Percentiles rank a stretch among this genome's conserved stretches.
Conservation (phyloP, 2,888 invertebrate species). For the Heliconius charithonia region DNA sequence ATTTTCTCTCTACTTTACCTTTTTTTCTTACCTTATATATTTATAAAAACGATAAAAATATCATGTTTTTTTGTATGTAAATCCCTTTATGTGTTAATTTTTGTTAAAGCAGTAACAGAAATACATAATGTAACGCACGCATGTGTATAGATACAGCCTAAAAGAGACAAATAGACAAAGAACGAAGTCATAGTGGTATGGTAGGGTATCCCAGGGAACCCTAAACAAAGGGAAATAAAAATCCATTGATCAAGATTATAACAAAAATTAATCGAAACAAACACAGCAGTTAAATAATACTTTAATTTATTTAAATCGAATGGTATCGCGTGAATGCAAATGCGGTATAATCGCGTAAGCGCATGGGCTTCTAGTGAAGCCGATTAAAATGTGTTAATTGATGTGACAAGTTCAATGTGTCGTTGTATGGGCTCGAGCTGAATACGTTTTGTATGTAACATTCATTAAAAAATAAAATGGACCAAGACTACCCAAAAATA, state of each 20-base stretch:
- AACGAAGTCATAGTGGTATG: neutral
- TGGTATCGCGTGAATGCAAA: slow-evolving; percentile 30
- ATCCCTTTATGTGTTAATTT: too few species aligned
- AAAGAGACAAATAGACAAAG: neutral
- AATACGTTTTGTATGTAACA: neutral
- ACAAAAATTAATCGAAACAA: neutral
- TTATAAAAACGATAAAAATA: too few species aligned
- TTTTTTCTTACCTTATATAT: too few species aligned
- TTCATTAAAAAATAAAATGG: neutral
- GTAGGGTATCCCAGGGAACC: too few species aligned
- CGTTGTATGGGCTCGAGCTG: slow-evolving; percentile 36
- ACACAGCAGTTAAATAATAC: neutral
- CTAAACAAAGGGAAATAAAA: neutral
- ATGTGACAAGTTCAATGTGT: slow-evolving; percentile 36
- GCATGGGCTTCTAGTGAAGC: slow-evolving; percentile 37
- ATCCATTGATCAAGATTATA: neutral
- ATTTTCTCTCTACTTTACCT: too few species aligned
- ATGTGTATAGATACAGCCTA: too few species aligned
- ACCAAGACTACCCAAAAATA: neutral
- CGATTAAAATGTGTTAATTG: slow-evolving; percentile 32
- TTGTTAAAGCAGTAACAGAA: too few species aligned
- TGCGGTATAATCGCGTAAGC: slow-evolving; percentile 36
- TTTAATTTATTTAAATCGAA: slow-evolving; percentile 28
- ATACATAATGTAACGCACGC: too few species aligned
- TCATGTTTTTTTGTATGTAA: too few species aligned